Percentiles rank a stretch among this genome's conserved stretches.
These are phyloP conservation scores for Nothoprocta pentlandii DNA, from an alignment of 2,113 vertebrate species.

Conservation along the genomic window DNA sequence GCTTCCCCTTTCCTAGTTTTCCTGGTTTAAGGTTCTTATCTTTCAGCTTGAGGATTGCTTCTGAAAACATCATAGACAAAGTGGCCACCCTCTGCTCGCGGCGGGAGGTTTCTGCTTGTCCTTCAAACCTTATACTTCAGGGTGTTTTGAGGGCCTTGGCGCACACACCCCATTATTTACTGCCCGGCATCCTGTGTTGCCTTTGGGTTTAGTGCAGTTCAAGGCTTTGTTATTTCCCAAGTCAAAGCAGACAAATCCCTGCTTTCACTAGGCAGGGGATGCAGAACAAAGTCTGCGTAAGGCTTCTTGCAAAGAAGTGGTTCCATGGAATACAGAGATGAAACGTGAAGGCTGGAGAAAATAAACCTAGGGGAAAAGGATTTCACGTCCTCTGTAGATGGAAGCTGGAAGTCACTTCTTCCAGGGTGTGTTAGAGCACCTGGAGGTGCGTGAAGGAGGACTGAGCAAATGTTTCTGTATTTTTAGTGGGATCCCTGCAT, in stretches of 20 bases:
- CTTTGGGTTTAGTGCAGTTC: neutral
- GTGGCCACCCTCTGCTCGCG: neutral
- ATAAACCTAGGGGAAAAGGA: neutral
- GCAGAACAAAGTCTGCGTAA: neutral
- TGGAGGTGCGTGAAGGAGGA: neutral
- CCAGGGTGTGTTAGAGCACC: neutral
- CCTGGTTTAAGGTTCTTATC: neutral
- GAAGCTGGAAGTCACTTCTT: neutral
- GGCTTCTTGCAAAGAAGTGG: neutral
- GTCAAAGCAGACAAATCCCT: neutral
- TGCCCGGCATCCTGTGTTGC: too few species aligned
- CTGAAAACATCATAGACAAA: neutral
- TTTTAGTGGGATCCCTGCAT: neutral
- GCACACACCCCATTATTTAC: neutral
- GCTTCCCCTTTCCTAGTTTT: neutral
- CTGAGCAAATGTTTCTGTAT: neutral
- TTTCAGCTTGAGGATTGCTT: neutral
- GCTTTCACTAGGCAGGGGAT: neutral
- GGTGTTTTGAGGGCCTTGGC: neutral
- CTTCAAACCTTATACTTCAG: neutral
- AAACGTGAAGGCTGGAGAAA: neutral
- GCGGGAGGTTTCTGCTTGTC: neutral
- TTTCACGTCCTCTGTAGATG: neutral
- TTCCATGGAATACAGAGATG: neutral
- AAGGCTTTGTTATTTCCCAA: neutral